Evolutionary conservation across 2,113 vertebrate species (phyloP), one percentile per base, ranked within the genome.

Genomic region (Seriola aureovittata): DNA sequence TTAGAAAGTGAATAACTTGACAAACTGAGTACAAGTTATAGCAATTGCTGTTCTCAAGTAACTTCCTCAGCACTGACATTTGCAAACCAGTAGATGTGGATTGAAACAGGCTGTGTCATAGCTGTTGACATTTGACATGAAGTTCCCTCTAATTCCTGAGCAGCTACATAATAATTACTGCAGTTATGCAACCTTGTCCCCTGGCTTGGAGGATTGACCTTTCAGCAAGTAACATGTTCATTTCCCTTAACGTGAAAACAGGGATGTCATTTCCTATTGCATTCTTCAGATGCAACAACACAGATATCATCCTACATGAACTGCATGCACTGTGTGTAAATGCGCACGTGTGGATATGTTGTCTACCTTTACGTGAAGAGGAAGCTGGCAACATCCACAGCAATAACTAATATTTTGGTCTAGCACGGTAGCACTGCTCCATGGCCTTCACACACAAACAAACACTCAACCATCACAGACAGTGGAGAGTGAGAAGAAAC

Each of bases 91-190:
- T 59, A 59, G 64, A 58, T 55, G 32, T 75, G 66, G 62, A 81
- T 64, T 75, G 42, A 85, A 69, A 66, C 52, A 81, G 75, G 62
- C 50, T 32, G 36, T 68, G 62, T 81, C 62, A 58, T 59, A 21
- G 57, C 75, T 85, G 40, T 81, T 80, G 86, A 90, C 89, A 85
- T 90, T 90, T 92, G 89, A 93, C 89, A 90, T 84, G 59, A 76
- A 63, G 55, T 80, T 88, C 65, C 65, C 75, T 81, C 60, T 89
- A 82, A 92, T 89, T 92, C 77, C 72, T 81, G 78, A 80, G 83
- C 65, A 81, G 90, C 88, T 82, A 88, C 80, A 87, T 90, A 78
- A 90, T 93, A 93, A 93, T 93, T 93, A 92, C 84, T 57, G 60
- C 81, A 77, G 79, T 90, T 90, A 89, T 75, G 86, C 88, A 89